These are phyloP conservation scores for Scomber colias DNA, from an alignment of 2,113 vertebrate species.

Conservation along the genomic window DNA sequence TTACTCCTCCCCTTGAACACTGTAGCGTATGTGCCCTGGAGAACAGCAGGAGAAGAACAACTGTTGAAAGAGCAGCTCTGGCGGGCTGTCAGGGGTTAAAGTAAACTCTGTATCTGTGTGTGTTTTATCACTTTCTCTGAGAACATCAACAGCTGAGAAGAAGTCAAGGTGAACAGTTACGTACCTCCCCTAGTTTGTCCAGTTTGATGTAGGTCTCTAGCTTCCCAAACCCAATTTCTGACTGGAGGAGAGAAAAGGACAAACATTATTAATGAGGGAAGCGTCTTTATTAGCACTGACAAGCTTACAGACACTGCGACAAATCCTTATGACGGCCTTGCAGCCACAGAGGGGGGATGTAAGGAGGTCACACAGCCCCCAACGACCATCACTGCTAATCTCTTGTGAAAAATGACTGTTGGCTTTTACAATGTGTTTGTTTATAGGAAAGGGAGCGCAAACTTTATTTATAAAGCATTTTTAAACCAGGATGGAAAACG, in stretches of 20 bases:
- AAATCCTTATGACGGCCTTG: constrained; percentile 60
- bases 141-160: constrained; percentile 42
- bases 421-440: constrained; percentile 53
- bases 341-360: constrained; percentile 30
- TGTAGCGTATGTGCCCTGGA: constrained; percentile 94
- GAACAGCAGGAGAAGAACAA: neutral
- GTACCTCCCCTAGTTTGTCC: constrained; percentile 97
- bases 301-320: constrained; percentile 49
- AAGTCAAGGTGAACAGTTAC: constrained; percentile 55
- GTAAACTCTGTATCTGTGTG: neutral
- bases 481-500: neutral
- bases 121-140: constrained; percentile 26
- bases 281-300: constrained; percentile 59
- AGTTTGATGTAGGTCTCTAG: constrained; percentile 98
- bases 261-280: constrained; percentile 50
- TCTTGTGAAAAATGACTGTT: constrained; percentile 56
- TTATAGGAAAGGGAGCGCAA: neutral
- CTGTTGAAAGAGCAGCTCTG: neutral
- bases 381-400: constrained; percentile 53
- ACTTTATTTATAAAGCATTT: constrained; percentile 2
- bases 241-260: constrained; percentile 82
- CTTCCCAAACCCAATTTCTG: constrained; percentile 98
- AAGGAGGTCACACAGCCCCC: constrained; percentile 40
- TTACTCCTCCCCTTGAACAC: constrained; percentile 98
- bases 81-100: neutral